Evolutionary conservation across 2,888 invertebrate species (phyloP).

Genomic region (Elegia similella): DNA sequence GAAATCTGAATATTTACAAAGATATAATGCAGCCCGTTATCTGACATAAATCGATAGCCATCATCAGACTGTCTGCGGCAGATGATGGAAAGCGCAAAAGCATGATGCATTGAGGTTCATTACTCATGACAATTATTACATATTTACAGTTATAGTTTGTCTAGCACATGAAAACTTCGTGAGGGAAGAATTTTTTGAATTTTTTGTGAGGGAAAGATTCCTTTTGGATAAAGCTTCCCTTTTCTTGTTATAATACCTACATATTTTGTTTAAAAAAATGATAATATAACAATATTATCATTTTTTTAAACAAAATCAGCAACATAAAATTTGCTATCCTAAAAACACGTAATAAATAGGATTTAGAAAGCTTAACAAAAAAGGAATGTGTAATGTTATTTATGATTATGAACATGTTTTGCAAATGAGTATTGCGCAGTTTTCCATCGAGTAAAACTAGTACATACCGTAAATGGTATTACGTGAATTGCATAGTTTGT

Average conservation of each 20-base stretch:
- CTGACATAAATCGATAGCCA: conserved; percentile 31
- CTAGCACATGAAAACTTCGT: not conserved
- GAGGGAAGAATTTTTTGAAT: too few species aligned
- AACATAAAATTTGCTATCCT: not conserved
- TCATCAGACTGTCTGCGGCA: conserved; percentile 27
- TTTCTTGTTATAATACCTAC: too few species aligned
- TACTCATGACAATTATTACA: not conserved
- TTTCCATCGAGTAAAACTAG: not conserved
- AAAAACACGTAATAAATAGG: not conserved
- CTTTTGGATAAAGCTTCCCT: too few species aligned
- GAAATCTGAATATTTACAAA: not conserved
- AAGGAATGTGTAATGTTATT: not conserved
- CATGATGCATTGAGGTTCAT: conserved; percentile 38
- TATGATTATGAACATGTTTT: not conserved
- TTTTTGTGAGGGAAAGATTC: too few species aligned
- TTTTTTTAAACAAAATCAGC: too few species aligned
- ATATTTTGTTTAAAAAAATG: too few species aligned
- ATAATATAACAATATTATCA: too few species aligned
- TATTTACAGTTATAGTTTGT: not conserved
- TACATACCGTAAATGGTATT: not conserved
- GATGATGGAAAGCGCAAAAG: conserved; percentile 43
- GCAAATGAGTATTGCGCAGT: conserved; percentile 1
- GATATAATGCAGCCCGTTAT: not conserved
- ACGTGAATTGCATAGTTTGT: not conserved
- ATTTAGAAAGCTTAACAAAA: not conserved